These are phyloP conservation scores for Scyliorhinus canicula DNA, from an alignment of 2,797 vertebrate species.

Conservation along the genomic window DNA sequence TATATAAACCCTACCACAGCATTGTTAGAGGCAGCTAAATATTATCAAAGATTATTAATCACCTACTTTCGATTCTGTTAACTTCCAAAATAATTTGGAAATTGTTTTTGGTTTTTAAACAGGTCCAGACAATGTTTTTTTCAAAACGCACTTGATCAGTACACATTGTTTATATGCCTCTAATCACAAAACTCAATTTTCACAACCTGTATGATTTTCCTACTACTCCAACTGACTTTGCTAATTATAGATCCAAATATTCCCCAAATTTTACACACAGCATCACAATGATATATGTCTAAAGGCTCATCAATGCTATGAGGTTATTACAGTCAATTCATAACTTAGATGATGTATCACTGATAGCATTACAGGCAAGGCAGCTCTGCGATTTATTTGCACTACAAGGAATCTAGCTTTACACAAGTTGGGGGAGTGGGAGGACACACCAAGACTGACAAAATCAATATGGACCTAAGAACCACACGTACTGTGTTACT, in stretches of 20 bases:
- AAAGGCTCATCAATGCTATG: neutral
- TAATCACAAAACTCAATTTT: neutral
- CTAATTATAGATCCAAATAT: neutral
- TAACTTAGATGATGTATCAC: neutral
- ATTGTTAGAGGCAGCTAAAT: neutral
- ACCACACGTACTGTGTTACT: no score
- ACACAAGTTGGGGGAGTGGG: no score
- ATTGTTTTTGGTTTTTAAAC: neutral
- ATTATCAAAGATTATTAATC: neutral
- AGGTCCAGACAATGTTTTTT: neutral
- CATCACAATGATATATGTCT: neutral
- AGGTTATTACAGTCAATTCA: neutral
- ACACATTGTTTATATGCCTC: no score
- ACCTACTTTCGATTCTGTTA: neutral
- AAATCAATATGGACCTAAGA: no score
- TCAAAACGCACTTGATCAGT: neutral
- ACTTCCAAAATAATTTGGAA: neutral
- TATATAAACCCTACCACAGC: neutral
- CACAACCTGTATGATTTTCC: neutral
- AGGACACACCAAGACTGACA: no score
- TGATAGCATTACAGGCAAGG: neutral
- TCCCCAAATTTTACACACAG: neutral
- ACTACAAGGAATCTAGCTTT: neutral
- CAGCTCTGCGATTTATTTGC: neutral
- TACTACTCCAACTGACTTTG: neutral